These are phyloP conservation scores for Polydrusus tereticollis DNA, from an alignment of 2,888 invertebrate genomes.

Conservation along the genomic window DNA sequence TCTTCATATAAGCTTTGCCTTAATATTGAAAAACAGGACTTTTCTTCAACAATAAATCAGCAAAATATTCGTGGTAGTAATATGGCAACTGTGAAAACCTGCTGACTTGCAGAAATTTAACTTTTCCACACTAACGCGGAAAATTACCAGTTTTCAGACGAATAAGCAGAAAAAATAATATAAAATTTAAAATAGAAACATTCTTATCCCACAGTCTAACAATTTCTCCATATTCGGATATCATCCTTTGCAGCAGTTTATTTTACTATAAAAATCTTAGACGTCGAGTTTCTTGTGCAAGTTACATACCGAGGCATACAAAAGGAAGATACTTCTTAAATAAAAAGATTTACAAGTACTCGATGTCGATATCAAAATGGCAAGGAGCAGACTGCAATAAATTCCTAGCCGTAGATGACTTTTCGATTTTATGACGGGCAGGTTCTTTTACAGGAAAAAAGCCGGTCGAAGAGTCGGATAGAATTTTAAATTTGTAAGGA, in stretches of 20 bases:
- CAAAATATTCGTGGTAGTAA: too few relatives aligned
- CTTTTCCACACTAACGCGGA: too few relatives aligned
- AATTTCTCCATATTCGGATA: neutral
- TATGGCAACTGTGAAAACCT: too few relatives aligned
- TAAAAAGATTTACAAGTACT: conserved; percentile 26
- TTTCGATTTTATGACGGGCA: conserved; percentile 55
- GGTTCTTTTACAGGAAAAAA: conserved; percentile 48
- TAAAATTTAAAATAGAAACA: too few relatives aligned
- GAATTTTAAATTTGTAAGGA: conserved; percentile 61
- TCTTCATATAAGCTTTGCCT: too few relatives aligned
- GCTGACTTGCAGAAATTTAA: too few relatives aligned
- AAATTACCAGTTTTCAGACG: too few relatives aligned
- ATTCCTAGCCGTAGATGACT: conserved; percentile 59
- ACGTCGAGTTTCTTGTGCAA: conserved; percentile 10
- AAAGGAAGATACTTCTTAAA: conserved; percentile 19
- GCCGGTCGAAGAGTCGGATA: conserved; percentile 52
- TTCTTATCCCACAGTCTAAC: conserved; percentile 8
- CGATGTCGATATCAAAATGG: conserved; percentile 38
- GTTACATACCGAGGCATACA: conserved; percentile 16
- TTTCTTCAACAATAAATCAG: too few relatives aligned
- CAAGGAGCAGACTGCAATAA: conserved; percentile 54
- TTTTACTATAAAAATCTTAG: conserved; percentile 7
- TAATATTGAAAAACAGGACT: too few relatives aligned
- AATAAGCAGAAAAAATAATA: too few relatives aligned
- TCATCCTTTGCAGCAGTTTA: conserved; percentile 2